phyloP scores from a whole-genome alignment of 1,140 invertebrate genomes.

The Sarcophaga bullata region DNA sequence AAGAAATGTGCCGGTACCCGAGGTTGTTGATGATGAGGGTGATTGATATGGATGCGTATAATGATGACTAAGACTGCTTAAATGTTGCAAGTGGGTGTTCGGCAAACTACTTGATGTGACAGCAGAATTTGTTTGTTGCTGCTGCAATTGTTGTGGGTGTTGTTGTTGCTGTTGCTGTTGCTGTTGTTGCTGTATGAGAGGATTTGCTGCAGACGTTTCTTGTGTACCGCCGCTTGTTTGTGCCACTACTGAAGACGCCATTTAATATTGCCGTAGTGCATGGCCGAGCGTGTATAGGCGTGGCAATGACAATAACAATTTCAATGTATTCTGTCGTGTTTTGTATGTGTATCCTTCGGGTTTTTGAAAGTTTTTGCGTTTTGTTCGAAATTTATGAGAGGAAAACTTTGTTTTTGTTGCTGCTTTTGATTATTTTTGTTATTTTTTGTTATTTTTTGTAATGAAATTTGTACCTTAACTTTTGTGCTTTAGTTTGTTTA shows the following conservation, averaged over 20 bases:
- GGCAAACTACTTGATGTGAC: constrained; percentile 49
- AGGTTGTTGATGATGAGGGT: not conserved
- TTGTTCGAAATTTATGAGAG: not conserved
- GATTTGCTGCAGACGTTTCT: constrained; percentile 49
- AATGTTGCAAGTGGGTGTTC: constrained; percentile 60
- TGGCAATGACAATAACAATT: not conserved
- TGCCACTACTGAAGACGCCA: constrained; percentile 65
- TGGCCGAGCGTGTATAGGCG: constrained; percentile 47
- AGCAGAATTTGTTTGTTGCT: constrained; percentile 40
- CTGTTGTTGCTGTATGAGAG: constrained; percentile 17
- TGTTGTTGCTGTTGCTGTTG: constrained; percentile 48
- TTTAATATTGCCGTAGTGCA: constrained; percentile 59
- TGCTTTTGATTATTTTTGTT: constrained; percentile 28
- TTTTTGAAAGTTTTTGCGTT: not conserved
- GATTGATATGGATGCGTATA: constrained; percentile 48
- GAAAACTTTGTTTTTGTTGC: not conserved
- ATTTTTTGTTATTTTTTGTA: not conserved
- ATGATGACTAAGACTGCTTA: constrained; percentile 61
- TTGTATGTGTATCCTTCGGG: constrained; percentile 31
- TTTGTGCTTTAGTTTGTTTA: constrained; percentile 36
- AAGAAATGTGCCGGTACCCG: constrained; percentile 44
- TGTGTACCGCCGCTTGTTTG: constrained; percentile 57
- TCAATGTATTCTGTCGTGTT: not conserved
- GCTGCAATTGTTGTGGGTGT: constrained; percentile 45
- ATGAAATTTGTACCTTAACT: constrained; percentile 27